Base-by-base conservation (phyloP, 1,140 invertebrate species). In the Mycetomoellerius zeteki region DNA sequence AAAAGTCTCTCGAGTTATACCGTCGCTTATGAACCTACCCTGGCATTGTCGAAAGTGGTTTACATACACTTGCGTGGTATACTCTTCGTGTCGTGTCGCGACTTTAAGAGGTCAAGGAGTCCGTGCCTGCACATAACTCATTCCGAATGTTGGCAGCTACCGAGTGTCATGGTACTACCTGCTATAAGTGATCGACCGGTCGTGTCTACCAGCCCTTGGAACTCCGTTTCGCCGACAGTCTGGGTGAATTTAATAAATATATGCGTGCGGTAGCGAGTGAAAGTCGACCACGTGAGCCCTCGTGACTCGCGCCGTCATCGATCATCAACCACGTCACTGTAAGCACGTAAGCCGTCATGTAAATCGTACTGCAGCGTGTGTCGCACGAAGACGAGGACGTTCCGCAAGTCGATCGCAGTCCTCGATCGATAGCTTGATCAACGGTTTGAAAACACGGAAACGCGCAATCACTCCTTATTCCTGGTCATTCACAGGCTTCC, bases 81-180 rank as follows among this genome's bases (percentile, higher is more conserved):
- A 60, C 65, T 86, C 21, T 16, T 62, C 24, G 30, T 69, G 30
- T 64, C 56, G 64, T 43, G 54, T 73, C 58, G 75, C 50, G 65
- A 50, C 78, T 72, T 69, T 54, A 85, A 52, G 80, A 67, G 65
- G 81, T 84, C 65, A 87, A 72, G 69, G 75, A 60, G 81, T 78
- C 56, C 30, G 85, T 72, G 24, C 24, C 14, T 47, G 58, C 30
- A 19, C 65, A 82, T 47, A 76, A 43, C 37, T 75, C 62, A 58
- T 58, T 72, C 37, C 37, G 82, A 82, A 84, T 72, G 50, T 84
- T 37, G 78, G 14, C 64, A 27, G 30, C 77, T 37, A 19, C 14
- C 50, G 43, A 71, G 69, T 84, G 69, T 73, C 80, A 84, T 50
- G 71, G 54, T 75, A 73, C 19, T 60, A 73, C 67, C 69, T 71